Percentiles rank a stretch among this genome's conserved stretches.
These are phyloP conservation scores for Drosophila suzukii DNA, from an alignment of 1,140 invertebrate species.

Conservation along the genomic window DNA sequence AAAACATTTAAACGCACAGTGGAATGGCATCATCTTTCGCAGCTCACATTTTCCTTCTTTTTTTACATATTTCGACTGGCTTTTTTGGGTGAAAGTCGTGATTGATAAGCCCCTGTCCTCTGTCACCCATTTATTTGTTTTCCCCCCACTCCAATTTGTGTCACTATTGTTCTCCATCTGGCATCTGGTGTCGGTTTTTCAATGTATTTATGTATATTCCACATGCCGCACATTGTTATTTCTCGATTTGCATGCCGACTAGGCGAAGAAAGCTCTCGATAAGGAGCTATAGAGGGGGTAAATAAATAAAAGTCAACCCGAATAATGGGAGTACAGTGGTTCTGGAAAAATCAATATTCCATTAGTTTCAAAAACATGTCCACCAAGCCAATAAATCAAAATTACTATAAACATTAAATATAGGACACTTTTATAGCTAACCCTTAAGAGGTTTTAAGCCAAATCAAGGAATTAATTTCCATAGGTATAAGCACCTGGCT, in stretches of 20 bases:
- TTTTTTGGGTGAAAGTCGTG: constrained; percentile 54
- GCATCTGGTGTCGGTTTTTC: constrained; percentile 39
- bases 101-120: constrained; percentile 27
- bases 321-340: constrained; percentile 20
- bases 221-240: constrained; percentile 34
- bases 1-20: constrained; percentile 53
- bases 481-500: not conserved
- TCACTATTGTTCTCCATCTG: constrained; percentile 46
- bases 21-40: constrained; percentile 39
- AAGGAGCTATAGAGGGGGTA: not conserved
- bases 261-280: constrained; percentile 25
- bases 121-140: not conserved
- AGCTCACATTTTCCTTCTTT: not conserved
- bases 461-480: not conserved
- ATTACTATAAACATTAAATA: not conserved
- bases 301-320: constrained; percentile 8
- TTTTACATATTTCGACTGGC: not conserved
- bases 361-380: constrained; percentile 1
- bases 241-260: constrained; percentile 32
- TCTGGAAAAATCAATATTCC: constrained; percentile 13
- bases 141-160: constrained; percentile 35
- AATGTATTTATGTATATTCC: constrained; percentile 31
- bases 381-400: constrained; percentile 16
- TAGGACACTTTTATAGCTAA: too few relatives aligned
- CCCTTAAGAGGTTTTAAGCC: not conserved